These are phyloP conservation scores for Campaea margaritaria DNA, from an alignment of 2,888 invertebrate genomes.

Conservation along the genomic window DNA sequence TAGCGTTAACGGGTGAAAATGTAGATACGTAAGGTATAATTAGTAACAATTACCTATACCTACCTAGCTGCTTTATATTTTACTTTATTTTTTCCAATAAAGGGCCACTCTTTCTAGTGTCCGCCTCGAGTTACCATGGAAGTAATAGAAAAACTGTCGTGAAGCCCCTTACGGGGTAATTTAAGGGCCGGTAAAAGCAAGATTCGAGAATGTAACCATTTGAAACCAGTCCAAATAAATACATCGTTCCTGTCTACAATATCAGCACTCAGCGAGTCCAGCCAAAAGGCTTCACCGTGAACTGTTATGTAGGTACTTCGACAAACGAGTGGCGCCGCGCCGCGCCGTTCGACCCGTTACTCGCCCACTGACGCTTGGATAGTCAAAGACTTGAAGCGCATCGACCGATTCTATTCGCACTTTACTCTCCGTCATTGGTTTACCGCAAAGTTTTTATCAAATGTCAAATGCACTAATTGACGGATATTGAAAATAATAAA, in stretches of 20 bases:
- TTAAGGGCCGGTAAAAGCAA: too few relatives aligned
- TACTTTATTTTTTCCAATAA: too few relatives aligned
- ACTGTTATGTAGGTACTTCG: slow-evolving; percentile 33
- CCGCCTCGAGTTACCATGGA: too few relatives aligned
- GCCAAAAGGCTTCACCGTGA: slow-evolving; percentile 27
- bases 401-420: slow-evolving; percentile 51
- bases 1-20: too few relatives aligned
- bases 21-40: too few relatives aligned
- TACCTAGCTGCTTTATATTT: too few relatives aligned
- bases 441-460: slow-evolving; percentile 40
- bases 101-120: too few relatives aligned
- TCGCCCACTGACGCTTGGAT: slow-evolving; percentile 67
- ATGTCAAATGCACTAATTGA: too few relatives aligned
- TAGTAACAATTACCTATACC: too few relatives aligned
- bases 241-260: slow-evolving; percentile 40
- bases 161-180: too few relatives aligned
- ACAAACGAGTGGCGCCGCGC: slow-evolving; percentile 50
- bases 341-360: slow-evolving; percentile 64
- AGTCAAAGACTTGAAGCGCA: slow-evolving; percentile 25
- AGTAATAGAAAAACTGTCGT: too few relatives aligned
- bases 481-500: too few relatives aligned
- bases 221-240: slow-evolving; percentile 18
- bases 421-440: slow-evolving; percentile 42
- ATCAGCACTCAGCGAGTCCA: slow-evolving; percentile 34
- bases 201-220: neutral